Base-by-base conservation (phyloP, 2,888 invertebrate genomes). In the Liodrosophila aerea region DNA sequence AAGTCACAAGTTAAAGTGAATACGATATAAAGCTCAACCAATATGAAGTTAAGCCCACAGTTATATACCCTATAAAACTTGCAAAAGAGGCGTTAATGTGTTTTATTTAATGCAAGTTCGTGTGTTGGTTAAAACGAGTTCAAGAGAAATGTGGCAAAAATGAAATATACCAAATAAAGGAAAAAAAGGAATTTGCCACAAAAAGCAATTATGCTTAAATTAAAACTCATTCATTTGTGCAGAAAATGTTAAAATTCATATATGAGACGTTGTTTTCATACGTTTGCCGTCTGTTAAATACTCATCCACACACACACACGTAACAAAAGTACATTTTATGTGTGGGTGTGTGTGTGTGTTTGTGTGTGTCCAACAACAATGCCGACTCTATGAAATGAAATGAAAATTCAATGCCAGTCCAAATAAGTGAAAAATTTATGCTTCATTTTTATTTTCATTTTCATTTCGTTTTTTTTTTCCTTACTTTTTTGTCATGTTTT, bases 121-220 rank as follows among this genome's bases (percentile, higher is more conserved):
- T 22, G 22, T 2, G 22, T 5, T 22, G 22, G n/a, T 43, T 13
- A 22, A 51, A 5, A 22, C 12, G n/a, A 12, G 15, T n/a, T 18
- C 39, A 16, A 22, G 27, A 34, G 22, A 9, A 15, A 16, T n/a
- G 22, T 22, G 22, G 22, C 22, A 22, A 22, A 22, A 22, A 22
- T 22, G 22, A 22, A 22, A 22, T 22, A 22, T 16, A 2, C 34
- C 2, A 27, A 13, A 22, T 29, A 49, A 47, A 12, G 13, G 27
- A 29, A 41, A 31, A 59, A 66, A 47, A 36, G 56, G 56, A 73
- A 71, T 22, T 22, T 59, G 58, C 54, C 82, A 68, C 85, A 62
- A 75, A 82, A 82, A 82, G 81, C 81, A 82, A 82, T 82, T 82
- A 82, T 86, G 86, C 81, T 82, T 84, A 81, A 82, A 82, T 82